These are phyloP conservation scores for Drosophila sp. DNA, from an alignment of 1,140 invertebrate species.

Conservation along the genomic window DNA sequence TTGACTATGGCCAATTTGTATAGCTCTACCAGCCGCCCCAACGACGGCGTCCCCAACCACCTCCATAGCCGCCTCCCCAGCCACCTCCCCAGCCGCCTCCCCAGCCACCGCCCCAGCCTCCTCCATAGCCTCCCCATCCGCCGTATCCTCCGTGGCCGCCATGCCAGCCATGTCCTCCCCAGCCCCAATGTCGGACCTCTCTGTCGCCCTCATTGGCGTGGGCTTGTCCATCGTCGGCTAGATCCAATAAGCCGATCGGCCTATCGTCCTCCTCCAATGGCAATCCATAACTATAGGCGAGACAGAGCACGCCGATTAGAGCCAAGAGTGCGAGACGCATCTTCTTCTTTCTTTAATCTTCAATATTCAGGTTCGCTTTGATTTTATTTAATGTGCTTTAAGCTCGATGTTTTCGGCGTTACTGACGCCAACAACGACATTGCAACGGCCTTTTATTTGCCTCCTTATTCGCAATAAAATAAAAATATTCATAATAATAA, in stretches of 20 bases:
- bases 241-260: not conserved
- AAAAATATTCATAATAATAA: no score
- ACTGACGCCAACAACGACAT: not conserved
- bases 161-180: no score
- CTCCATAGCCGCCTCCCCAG: conserved; percentile 1
- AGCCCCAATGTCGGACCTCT: not conserved
- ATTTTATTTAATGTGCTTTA: conserved; percentile 1
- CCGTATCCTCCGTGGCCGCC: not conserved
- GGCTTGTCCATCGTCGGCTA: not conserved
- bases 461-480: not conserved
- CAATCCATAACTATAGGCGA: conserved; percentile 23
- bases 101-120: not conserved
- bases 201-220: conserved; percentile 9
- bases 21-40: conserved; percentile 20
- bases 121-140: no score
- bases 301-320: conserved; percentile 37
- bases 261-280: not conserved
- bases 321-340: conserved; percentile 44
- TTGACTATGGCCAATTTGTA: not conserved
- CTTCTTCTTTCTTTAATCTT: not conserved
- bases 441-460: conserved; percentile 26
- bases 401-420: conserved; percentile 3
- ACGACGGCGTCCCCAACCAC: conserved; percentile 7
- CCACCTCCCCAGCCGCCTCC: conserved; percentile 13
- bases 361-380: no score